Evolutionary conservation across 2,797 vertebrate species (phyloP).

Genomic region (Galagoides demidoff): DNA sequence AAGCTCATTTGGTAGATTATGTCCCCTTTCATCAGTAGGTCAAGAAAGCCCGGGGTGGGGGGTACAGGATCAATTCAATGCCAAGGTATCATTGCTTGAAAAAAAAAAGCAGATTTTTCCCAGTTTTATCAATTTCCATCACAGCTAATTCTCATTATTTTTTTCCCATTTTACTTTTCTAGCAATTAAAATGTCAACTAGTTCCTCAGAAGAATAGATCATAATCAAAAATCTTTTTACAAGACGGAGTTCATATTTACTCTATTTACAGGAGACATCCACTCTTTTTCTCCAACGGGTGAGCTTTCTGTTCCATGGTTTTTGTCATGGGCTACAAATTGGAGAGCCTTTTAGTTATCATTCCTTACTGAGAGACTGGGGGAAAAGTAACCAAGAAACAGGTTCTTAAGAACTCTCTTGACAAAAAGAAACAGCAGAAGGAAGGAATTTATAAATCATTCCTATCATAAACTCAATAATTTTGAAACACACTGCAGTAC

Average conservation of each 20-base stretch:
- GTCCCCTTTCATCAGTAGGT: background rate
- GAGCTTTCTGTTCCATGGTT: background rate
- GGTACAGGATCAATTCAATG: background rate
- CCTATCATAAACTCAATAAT: background rate
- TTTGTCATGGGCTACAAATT: background rate
- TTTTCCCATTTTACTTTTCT: background rate
- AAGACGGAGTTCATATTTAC: background rate
- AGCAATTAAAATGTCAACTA: background rate
- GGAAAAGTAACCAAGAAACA: background rate
- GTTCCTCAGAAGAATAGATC: slow-evolving; percentile 7
- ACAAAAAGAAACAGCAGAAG: background rate
- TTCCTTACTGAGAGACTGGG: background rate
- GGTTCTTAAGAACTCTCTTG: background rate
- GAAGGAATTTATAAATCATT: background rate
- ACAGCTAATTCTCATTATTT: background rate
- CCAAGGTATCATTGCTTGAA: background rate
- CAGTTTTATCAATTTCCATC: background rate
- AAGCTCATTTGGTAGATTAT: background rate
- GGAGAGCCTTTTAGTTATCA: background rate
- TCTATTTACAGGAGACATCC: background rate
- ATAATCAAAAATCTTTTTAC: background rate
- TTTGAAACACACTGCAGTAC: background rate
- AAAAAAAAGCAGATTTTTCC: background rate
- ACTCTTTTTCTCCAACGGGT: background rate
- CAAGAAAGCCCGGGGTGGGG: background rate